Evolutionary conservation across 2,797 vertebrate species (phyloP), one percentile per base, ranked within the genome.

Genomic region (Enteromius fasciolatus): DNA sequence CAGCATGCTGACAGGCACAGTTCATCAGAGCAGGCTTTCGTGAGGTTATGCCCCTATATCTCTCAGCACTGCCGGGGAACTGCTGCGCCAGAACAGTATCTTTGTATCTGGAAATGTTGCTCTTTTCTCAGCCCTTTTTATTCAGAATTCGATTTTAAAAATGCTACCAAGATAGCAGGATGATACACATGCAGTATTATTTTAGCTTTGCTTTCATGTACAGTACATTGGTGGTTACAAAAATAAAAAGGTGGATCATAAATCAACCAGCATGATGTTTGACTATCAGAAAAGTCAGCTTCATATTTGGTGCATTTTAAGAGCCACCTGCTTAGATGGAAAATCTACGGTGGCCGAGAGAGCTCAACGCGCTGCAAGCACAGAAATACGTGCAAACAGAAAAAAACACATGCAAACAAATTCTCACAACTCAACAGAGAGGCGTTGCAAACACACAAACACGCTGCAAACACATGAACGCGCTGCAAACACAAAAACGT

Each of bases 61-160:
- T 88, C 83, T 88, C 87, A 81, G 85, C 83, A 90, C 92, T 90
- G 89, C 93, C 89, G 5, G 86, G 83, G 83, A 85, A 83, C 73
- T 28, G 48, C n/a, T 63, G 69, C 89, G 90, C 90, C 92, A 94
- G 90, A 91, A 90, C 87, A 93, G 91, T 91, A 25, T 87, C 84
- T 63, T 17, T 87, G 86, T 91, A 89, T 90, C 91, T 92, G 92
- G 91, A 93, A 94, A 92, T 89, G 89, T 90, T 87, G 85, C 89
- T 20, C 50, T 93, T 89, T 89, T 81, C 90, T 91, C 89, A 89
- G 86, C 85, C 85, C 90, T 82, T 81, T 88, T 84, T 75, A 89
- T 85, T 89, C 83, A 90, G 90, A 92, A 18, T 46, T 69, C 7
- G 44, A 41, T 57, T 12, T 1, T 14, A 25, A 25, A 61, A 59